Percentiles rank a stretch among this genome's conserved stretches.
Conservation (phyloP, 2,797 vertebrate species). For the Synaphobranchus kaupii region DNA sequence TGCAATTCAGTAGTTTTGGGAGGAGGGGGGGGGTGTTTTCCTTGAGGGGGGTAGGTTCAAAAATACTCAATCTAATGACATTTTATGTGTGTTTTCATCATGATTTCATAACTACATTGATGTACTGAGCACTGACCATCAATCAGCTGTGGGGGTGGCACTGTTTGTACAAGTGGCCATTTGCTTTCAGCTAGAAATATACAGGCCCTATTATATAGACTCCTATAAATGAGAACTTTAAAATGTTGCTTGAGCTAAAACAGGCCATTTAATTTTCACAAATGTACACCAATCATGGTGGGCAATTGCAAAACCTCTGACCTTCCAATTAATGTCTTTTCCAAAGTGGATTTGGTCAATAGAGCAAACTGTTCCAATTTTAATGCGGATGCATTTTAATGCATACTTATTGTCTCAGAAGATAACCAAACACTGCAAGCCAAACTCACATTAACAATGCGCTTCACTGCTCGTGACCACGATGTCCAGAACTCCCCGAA, state of each 20-base stretch:
- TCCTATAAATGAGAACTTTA: neutral
- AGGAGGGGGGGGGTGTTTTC: too few species aligned
- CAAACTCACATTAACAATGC: neutral
- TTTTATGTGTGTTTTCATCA: too few species aligned
- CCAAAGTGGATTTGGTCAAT: neutral
- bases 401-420: neutral
- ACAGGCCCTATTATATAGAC: neutral
- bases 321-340: neutral
- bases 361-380: neutral
- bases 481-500: neutral
- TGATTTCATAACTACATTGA: too few species aligned
- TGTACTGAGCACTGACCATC: neutral
- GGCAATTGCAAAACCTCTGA: neutral
- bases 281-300: neutral
- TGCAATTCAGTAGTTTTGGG: too few species aligned
- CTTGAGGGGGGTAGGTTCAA: too few species aligned
- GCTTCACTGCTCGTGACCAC: neutral
- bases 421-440: neutral
- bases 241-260: neutral
- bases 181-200: neutral
- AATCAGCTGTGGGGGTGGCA: neutral
- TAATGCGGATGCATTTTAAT: neutral
- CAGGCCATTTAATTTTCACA: neutral
- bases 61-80: too few species aligned
- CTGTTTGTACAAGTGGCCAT: neutral